Conservation (phyloP, 2,797 vertebrate species). For the Spea hammondii region DNA sequence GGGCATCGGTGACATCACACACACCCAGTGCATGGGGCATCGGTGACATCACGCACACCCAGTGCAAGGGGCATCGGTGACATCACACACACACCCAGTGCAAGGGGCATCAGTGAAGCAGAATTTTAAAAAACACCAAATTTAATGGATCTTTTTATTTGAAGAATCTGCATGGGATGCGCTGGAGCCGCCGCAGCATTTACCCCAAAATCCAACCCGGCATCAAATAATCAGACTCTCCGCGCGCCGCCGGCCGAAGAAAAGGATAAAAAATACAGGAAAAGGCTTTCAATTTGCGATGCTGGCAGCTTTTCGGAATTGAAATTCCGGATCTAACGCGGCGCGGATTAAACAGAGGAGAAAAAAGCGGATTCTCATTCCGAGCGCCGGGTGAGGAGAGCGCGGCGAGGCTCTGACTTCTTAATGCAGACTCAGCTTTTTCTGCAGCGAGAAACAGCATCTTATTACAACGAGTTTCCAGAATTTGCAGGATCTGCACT, state of each 20-base stretch:
- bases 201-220: conserved; percentile 21
- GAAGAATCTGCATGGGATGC: conserved; percentile 28
- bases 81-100: too few relatives aligned
- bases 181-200: conserved; percentile 6
- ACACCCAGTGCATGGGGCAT: too few relatives aligned
- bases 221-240: conserved; percentile 31
- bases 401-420: neutral
- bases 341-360: conserved; percentile 8
- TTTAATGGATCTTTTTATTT: conserved; percentile 14
- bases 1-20: too few relatives aligned
- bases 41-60: too few relatives aligned
- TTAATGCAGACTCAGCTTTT: conserved; percentile 3
- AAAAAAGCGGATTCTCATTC: conserved; percentile 2
- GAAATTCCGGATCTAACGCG: conserved; percentile 2
- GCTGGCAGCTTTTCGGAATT: conserved; percentile 36
- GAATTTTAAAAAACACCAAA: conserved; percentile 20
- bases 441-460: neutral
- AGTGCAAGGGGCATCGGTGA: too few relatives aligned
- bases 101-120: neutral
- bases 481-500: neutral
- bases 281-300: conserved; percentile 26
- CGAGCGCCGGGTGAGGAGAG: neutral
- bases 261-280: conserved; percentile 26
- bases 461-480: neutral
- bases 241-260: conserved; percentile 20